These are phyloP conservation scores for Azorinus chamasolen DNA, from an alignment of 2,888 invertebrate genomes.

Conservation along the genomic window DNA sequence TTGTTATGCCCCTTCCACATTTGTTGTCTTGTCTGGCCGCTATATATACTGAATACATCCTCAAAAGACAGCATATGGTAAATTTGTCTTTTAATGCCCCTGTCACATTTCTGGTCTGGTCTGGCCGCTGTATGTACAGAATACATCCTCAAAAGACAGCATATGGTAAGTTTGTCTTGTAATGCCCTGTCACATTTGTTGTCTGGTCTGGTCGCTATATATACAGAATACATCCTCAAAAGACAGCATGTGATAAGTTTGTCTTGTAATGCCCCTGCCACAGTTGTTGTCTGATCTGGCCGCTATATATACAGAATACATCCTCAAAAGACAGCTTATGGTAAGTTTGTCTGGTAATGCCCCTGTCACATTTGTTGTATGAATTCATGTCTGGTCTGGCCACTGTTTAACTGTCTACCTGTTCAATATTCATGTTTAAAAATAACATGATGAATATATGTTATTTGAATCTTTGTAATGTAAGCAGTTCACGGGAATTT, in stretches of 20 bases:
- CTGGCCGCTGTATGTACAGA: slow-evolving; percentile 86
- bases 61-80: slow-evolving; percentile 80
- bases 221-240: slow-evolving; percentile 86
- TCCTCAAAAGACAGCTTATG: slow-evolving; percentile 80
- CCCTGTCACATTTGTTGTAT: no score
- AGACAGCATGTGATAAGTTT: slow-evolving; percentile 67
- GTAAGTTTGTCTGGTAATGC: slow-evolving; percentile 64
- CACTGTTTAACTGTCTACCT: no score
- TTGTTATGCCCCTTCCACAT: no score
- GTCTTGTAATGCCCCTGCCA: slow-evolving; percentile 76
- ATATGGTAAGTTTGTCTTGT: slow-evolving; percentile 62
- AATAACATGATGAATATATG: no score
- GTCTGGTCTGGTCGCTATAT: slow-evolving; percentile 85
- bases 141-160: slow-evolving; percentile 83
- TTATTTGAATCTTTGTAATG: no score
- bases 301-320: slow-evolving; percentile 86
- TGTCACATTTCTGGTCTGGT: slow-evolving; percentile 83
- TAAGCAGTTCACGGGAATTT: no score
- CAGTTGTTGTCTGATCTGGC: slow-evolving; percentile 85
- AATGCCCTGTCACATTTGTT: no score
- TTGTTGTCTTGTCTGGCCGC: slow-evolving; percentile 84
- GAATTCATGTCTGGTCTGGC: slow-evolving; percentile 86
- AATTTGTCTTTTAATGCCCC: slow-evolving; percentile 76
- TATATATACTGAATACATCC: slow-evolving; percentile 85
- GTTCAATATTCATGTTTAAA: no score